A percentile compares a stretch with the other conserved stretches of the same genome.
phyloP scores from a whole-genome alignment of 2,797 vertebrate genomes.

The Toxotes lorentzi region DNA sequence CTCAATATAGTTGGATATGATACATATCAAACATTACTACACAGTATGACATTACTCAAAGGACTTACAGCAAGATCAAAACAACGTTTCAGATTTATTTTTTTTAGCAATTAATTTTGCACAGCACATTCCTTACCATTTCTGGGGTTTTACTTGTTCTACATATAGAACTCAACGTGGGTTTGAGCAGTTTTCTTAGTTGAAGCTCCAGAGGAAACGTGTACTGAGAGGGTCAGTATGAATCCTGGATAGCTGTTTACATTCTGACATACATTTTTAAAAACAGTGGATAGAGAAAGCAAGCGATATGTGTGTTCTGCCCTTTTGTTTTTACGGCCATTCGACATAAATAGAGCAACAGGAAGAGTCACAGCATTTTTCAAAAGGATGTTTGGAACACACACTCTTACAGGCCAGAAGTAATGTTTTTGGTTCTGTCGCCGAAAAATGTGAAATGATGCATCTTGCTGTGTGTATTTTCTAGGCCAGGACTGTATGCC shows the following conservation, averaged over 20 bases:
- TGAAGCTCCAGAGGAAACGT: neutral
- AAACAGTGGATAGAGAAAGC: slow-evolving; percentile 30
- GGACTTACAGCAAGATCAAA: too few species aligned
- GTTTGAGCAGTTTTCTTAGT: neutral
- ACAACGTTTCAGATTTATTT: too few species aligned
- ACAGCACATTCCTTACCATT: neutral
- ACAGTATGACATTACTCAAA: too few species aligned
- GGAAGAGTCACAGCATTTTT: slow-evolving; percentile 50
- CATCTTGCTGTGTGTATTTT: slow-evolving; percentile 59
- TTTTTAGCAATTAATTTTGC: neutral
- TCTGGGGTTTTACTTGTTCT: neutral
- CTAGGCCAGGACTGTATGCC: slow-evolving; percentile 49
- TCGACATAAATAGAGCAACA: slow-evolving; percentile 63
- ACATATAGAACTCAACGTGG: neutral
- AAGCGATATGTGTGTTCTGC: neutral
- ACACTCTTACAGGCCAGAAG: slow-evolving; percentile 30
- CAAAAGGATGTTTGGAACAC: slow-evolving; percentile 49
- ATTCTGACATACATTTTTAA: slow-evolving; percentile 26
- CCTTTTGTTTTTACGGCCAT: slow-evolving; percentile 36
- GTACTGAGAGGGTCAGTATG: neutral
- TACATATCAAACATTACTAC: too few species aligned
- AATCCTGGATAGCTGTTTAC: slow-evolving; percentile 33
- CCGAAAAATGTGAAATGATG: slow-evolving; percentile 59
- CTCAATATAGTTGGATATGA: too few species aligned
- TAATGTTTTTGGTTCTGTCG: slow-evolving; percentile 55